Evolutionary conservation across 1,140 invertebrate species (phyloP).

Genomic region (Periplaneta americana): DNA sequence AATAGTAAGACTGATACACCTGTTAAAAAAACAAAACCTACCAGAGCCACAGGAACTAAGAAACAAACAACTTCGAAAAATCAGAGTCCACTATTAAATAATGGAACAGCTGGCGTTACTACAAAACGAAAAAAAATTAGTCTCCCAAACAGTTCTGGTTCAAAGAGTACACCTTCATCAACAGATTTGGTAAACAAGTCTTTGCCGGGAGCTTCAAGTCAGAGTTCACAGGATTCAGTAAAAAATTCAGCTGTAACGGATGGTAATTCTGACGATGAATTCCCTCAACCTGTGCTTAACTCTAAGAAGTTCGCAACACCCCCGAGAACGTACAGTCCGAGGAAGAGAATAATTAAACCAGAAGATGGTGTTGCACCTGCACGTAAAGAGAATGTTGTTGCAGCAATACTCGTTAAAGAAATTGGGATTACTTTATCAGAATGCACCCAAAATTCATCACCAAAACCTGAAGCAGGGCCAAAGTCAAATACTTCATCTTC

Average conservation of each 20-base stretch:
- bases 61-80: neutral
- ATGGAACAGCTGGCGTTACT: neutral
- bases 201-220: neutral
- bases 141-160: neutral
- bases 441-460: neutral
- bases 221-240: neutral
- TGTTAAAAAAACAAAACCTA: neutral
- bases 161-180: neutral
- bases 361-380: neutral
- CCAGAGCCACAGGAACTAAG: neutral
- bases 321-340: slow-evolving; percentile 11
- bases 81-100: neutral
- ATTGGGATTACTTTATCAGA: neutral
- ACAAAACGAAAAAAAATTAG: neutral
- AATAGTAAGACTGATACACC: neutral
- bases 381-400: neutral
- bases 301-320: slow-evolving; percentile 5
- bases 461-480: slow-evolving; percentile 38
- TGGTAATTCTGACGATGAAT: neutral
- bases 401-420: neutral
- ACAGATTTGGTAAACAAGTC: neutral
- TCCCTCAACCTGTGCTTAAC: neutral
- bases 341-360: neutral
- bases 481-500: slow-evolving; percentile 28
- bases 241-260: neutral